Percentiles rank a stretch among this genome's conserved stretches.
Evolutionary conservation across 2,888 invertebrate genomes (phyloP).

Genomic region (Cheilosia vernalis): DNA sequence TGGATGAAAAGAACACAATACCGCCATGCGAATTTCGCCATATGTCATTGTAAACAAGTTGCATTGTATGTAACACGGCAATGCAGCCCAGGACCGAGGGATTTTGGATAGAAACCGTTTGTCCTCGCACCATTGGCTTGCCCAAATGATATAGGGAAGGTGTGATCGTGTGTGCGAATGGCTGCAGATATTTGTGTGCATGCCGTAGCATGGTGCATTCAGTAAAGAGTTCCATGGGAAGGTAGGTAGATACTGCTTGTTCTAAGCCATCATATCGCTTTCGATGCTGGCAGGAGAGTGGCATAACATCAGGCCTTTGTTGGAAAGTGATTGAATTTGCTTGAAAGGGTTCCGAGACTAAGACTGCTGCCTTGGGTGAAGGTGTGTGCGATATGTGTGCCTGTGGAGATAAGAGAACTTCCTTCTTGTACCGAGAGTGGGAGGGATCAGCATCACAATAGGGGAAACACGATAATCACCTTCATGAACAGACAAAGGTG

Average conservation of each 20-base stretch:
- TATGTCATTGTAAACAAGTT: conserved; percentile 74
- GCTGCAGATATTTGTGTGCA: conserved; percentile 32
- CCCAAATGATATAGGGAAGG: conserved; percentile 17
- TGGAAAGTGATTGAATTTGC: conserved; percentile 71
- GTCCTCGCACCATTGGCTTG: conserved; percentile 51
- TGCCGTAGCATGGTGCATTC: conserved; percentile 19
- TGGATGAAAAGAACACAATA: conserved; percentile 68
- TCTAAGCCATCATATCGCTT: conserved; percentile 65
- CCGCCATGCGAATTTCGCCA: conserved; percentile 74
- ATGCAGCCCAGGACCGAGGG: conserved; percentile 34
- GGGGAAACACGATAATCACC: conserved; percentile 58
- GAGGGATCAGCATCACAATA: conserved; percentile 27
- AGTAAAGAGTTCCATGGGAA: conserved; percentile 15
- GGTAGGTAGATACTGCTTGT: conserved; percentile 39
- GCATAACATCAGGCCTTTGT: conserved; percentile 58
- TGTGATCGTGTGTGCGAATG: conserved; percentile 5
- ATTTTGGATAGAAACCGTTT: conserved; percentile 53
- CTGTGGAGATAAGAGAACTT: conserved; percentile 48
- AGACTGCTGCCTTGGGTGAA: conserved; percentile 37
- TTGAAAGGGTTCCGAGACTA: conserved; percentile 44
- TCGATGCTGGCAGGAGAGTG: conserved; percentile 60
- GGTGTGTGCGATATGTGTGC: conserved; percentile 38
- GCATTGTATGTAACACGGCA: conserved; percentile 64
- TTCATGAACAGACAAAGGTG: conserved; percentile 50
- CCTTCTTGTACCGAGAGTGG: conserved; percentile 2